These are phyloP conservation scores for Teinopalpus imperialis DNA, from an alignment of 2,888 invertebrate species.

Conservation along the genomic window DNA sequence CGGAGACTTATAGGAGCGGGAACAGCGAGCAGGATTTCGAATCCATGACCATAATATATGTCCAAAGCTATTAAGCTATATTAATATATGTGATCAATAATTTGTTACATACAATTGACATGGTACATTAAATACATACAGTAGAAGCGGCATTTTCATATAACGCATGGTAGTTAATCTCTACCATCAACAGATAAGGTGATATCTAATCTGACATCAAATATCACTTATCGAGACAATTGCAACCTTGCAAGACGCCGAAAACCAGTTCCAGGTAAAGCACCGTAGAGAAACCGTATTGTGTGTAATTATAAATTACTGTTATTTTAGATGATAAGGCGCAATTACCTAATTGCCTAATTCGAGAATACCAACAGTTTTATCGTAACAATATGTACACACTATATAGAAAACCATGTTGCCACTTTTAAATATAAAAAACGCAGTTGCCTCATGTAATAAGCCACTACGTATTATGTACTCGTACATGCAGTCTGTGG, in stretches of 20 bases:
- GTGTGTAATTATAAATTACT: conserved; percentile 49
- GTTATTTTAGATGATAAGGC: conserved; percentile 20
- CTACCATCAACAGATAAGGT: conserved; percentile 63
- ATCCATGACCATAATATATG: no score
- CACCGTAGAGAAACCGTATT: conserved; percentile 56
- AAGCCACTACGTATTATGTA: no score
- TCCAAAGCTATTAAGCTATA: no score
- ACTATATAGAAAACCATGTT: no score
- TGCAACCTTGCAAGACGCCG: conserved; percentile 53
- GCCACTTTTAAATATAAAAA: no score
- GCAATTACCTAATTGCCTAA: conserved; percentile 3
- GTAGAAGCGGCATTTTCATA: conserved; percentile 56
- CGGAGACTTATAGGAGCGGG: no score
- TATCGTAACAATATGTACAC: neutral
- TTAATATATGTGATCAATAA: no score
- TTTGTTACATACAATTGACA: conserved; percentile 59
- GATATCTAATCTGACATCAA: conserved; percentile 58
- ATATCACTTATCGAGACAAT: conserved; percentile 51
- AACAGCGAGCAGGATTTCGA: no score
- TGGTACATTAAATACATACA: conserved; percentile 16
- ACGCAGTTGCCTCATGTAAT: no score
- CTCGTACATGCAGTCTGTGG: no score
- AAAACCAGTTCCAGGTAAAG: conserved; percentile 53
- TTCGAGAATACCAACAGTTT: neutral
- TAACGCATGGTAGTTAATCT: conserved; percentile 76